phyloP scores from a whole-genome alignment of 2,113 vertebrate genomes.

The Anser brachyrhynchus region DNA sequence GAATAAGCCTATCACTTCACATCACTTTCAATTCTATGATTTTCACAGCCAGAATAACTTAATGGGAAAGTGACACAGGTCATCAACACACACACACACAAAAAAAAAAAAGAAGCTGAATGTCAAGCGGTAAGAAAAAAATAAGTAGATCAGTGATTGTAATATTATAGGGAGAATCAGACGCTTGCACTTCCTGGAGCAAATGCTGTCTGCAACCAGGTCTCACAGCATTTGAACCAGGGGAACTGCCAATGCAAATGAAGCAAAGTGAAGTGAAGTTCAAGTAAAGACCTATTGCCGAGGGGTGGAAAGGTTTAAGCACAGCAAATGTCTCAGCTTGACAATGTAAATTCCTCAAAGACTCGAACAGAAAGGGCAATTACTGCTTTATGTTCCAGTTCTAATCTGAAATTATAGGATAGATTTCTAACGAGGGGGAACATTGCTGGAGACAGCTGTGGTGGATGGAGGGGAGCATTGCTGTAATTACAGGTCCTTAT shows the following conservation, averaged over 20 bases:
- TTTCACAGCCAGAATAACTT: neutral
- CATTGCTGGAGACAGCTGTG: neutral
- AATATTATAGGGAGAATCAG: neutral
- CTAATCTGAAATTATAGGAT: conserved; percentile 59
- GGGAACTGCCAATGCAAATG: neutral
- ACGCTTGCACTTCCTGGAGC: neutral
- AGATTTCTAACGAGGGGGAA: conserved; percentile 40
- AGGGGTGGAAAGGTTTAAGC: conserved; percentile 17
- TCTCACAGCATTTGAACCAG: neutral
- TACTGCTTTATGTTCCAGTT: conserved; percentile 1
- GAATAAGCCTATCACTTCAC: neutral
- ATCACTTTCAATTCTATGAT: neutral
- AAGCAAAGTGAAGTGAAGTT: neutral
- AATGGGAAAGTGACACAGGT: neutral
- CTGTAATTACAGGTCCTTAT: conserved; percentile 31
- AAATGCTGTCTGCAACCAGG: neutral
- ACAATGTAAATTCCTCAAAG: neutral
- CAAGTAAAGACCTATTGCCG: neutral
- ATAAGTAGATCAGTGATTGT: neutral
- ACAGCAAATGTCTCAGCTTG: neutral
- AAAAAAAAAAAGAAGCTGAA: neutral
- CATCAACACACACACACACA: neutral
- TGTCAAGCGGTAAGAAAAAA: neutral
- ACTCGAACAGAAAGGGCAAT: conserved; percentile 22
- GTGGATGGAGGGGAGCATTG: neutral